These are phyloP conservation scores for Epinephelus cyanopodus DNA, from an alignment of 2,113 vertebrate genomes.

Conservation along the genomic window DNA sequence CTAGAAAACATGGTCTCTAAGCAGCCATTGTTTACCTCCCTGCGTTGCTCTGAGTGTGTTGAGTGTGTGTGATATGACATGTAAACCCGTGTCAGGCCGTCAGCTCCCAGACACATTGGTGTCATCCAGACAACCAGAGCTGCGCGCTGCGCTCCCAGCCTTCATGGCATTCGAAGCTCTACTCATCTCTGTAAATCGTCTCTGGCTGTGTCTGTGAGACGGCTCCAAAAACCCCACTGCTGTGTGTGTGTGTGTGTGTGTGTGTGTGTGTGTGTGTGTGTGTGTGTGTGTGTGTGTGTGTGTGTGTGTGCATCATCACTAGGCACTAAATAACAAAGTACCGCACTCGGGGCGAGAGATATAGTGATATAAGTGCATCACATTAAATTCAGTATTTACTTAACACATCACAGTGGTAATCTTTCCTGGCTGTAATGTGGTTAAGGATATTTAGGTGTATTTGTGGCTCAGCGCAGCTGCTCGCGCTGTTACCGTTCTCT, in stretches of 20 bases:
- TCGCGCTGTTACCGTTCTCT: slow-evolving; percentile 46
- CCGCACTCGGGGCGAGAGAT: slow-evolving; percentile 58
- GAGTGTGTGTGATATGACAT: slow-evolving; percentile 65
- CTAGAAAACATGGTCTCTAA: slow-evolving; percentile 25
- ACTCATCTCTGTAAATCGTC: slow-evolving; percentile 73
- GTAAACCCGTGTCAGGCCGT: slow-evolving; percentile 74
- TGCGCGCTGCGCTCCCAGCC: slow-evolving; percentile 59
- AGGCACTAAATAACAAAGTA: slow-evolving; percentile 71
- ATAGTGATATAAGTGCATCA: slow-evolving; percentile 67
- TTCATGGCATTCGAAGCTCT: slow-evolving; percentile 56
- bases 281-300: slow-evolving; percentile 29
- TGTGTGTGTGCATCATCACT: slow-evolving; percentile 39
- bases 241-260: slow-evolving; percentile 18
- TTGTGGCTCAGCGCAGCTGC: slow-evolving; percentile 60
- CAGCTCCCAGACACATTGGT: slow-evolving; percentile 75
- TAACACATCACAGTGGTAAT: slow-evolving; percentile 71
- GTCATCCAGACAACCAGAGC: slow-evolving; percentile 71
- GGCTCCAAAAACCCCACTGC: slow-evolving; percentile 49
- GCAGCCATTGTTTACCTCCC: slow-evolving; percentile 67
- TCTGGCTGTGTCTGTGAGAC: slow-evolving; percentile 65
- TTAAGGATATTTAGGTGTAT: slow-evolving; percentile 78
- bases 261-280: slow-evolving; percentile 30
- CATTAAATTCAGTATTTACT: slow-evolving; percentile 74
- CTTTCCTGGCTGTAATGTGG: slow-evolving; percentile 72
- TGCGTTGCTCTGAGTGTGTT: slow-evolving; percentile 37